Conservation (phyloP, 2,888 invertebrate species). For the Epinotia bilunana region DNA sequence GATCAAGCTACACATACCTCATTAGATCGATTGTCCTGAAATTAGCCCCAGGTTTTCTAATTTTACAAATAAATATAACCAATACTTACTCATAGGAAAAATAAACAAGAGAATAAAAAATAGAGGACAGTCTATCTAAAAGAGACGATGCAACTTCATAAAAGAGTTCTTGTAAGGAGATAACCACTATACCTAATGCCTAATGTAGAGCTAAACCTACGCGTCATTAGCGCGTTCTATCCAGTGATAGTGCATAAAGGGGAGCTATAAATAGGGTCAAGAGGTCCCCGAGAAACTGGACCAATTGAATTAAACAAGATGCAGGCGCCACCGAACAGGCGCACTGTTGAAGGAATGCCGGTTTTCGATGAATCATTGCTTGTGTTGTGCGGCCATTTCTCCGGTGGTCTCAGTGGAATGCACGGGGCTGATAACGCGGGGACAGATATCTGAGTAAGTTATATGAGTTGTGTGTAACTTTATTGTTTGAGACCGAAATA, state of each 20-base stretch:
- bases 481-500: too few relatives aligned
- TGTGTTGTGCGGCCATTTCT: background rate
- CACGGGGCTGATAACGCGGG: background rate
- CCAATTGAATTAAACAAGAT: conserved; percentile 28
- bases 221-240: conserved; percentile 27
- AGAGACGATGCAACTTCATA: background rate
- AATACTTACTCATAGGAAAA: too few relatives aligned
- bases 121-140: background rate
- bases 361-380: conserved; percentile 12
- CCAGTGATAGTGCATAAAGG: conserved; percentile 23
- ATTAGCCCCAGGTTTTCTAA: too few relatives aligned
- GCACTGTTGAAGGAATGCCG: background rate
- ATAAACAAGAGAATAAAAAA: too few relatives aligned
- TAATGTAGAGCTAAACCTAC: conserved; percentile 12
- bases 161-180: background rate
- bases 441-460: too few relatives aligned
- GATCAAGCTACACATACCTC: too few relatives aligned
- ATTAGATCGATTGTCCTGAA: too few relatives aligned
- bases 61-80: too few relatives aligned
- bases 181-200: background rate
- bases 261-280: conserved; percentile 31
- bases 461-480: too few relatives aligned
- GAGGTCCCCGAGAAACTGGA: conserved; percentile 29
- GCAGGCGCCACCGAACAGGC: conserved; percentile 1
- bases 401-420: background rate